Evolutionary conservation across 1,140 invertebrate species (phyloP).

Genomic region (Drosophila simulans): DNA sequence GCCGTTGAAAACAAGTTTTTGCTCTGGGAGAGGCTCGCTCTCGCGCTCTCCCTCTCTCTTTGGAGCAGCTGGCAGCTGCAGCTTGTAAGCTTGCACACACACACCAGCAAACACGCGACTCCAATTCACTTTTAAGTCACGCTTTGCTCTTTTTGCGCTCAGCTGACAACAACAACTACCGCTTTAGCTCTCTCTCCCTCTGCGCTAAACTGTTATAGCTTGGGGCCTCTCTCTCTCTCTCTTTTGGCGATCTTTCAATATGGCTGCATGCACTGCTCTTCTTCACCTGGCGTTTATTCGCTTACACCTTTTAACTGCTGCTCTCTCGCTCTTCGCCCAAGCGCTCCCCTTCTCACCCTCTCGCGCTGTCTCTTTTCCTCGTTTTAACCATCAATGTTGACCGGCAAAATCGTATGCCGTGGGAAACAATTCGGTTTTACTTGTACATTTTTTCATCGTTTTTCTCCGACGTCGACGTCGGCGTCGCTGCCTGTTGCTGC

Average conservation of each 20-base stretch:
- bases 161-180: constrained; percentile 68
- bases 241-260: constrained; percentile 60
- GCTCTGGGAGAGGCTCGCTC: constrained; percentile 15
- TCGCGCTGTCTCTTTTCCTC: constrained; percentile 50
- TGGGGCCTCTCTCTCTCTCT: constrained; percentile 50
- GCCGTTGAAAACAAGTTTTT: constrained; percentile 79
- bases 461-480: constrained; percentile 36
- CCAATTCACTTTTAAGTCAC: constrained; percentile 82
- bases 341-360: constrained; percentile 24
- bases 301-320: constrained; percentile 71
- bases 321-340: constrained; percentile 24
- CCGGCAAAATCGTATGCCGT: constrained; percentile 85
- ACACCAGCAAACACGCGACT: constrained; percentile 37
- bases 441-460: constrained; percentile 83
- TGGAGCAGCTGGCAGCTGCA: constrained; percentile 75
- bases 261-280: constrained; percentile 72
- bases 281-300: constrained; percentile 74
- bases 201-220: constrained; percentile 76
- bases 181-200: constrained; percentile 27
- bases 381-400: constrained; percentile 79
- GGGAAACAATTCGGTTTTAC: constrained; percentile 85
- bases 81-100: constrained; percentile 55
- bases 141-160: constrained; percentile 77
- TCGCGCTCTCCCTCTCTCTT: constrained; percentile 27
- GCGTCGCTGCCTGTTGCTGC: constrained; percentile 40